Evolutionary conservation across 1,140 invertebrate species (phyloP).

Genomic region (Drosophila ohnishii): DNA sequence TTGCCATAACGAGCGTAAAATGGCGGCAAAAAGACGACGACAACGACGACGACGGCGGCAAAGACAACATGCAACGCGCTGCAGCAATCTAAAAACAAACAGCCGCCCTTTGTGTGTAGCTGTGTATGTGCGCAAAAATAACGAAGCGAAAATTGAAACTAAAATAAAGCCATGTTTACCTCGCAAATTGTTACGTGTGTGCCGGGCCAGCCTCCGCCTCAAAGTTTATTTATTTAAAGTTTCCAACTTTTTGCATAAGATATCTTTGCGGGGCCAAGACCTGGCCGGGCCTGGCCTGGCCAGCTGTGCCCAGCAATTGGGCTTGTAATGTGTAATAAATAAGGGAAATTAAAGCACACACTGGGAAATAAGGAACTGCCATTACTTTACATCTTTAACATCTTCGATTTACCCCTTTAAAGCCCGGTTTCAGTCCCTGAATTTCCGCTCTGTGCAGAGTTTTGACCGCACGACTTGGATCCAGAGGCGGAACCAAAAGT

Average conservation of each 20-base stretch:
- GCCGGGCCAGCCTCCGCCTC: conserved; percentile 37
- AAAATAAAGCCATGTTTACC: conserved; percentile 81
- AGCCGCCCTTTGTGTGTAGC: conserved; percentile 40
- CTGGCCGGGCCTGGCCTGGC: neutral
- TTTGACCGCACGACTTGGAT: conserved; percentile 6
- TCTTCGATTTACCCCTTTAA: too few species aligned
- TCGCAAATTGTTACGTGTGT: conserved; percentile 73
- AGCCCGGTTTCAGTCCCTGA: neutral
- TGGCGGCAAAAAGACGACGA: conserved; percentile 74
- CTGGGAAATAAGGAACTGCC: neutral
- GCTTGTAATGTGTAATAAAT: conserved; percentile 63
- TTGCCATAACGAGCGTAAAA: conserved; percentile 81
- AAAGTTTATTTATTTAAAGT: conserved; percentile 81
- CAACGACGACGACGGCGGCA: conserved; percentile 22
- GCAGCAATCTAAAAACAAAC: conserved; percentile 74
- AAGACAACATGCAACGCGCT: conserved; percentile 65
- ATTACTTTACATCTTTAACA: too few species aligned
- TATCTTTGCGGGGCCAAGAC: conserved; percentile 46
- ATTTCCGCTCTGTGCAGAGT: conserved; percentile 6
- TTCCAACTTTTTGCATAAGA: conserved; percentile 71
- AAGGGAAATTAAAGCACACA: conserved; percentile 63
- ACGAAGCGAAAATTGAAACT: conserved; percentile 81
- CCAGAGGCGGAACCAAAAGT: conserved; percentile 28
- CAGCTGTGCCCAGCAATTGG: conserved; percentile 40
- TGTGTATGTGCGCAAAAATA: conserved; percentile 63